Percentiles rank a stretch among this genome's conserved stretches.
phyloP scores from a whole-genome alignment of 1,140 invertebrate species.

The Telenomus remus region DNA sequence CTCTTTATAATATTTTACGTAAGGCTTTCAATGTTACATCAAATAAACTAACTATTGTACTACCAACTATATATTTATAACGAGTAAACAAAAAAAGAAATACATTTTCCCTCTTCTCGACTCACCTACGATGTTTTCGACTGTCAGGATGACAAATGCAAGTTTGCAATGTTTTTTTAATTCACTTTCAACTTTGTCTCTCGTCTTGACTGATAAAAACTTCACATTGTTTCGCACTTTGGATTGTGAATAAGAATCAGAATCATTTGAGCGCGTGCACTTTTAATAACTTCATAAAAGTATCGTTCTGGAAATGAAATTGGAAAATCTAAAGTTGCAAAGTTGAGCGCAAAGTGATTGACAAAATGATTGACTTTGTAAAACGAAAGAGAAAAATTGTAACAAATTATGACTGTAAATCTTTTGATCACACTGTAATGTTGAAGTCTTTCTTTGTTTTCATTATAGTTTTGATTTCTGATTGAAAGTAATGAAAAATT shows the following conservation, averaged over 20 bases:
- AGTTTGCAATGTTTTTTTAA: too few relatives aligned
- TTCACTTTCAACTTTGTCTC: too few relatives aligned
- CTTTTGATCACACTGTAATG: background rate
- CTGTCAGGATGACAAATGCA: conserved; percentile 1
- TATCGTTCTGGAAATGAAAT: too few relatives aligned
- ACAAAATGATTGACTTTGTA: too few relatives aligned
- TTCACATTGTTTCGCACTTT: too few relatives aligned
- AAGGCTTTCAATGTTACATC: conserved; percentile 74
- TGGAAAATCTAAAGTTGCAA: too few relatives aligned
- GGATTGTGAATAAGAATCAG: too few relatives aligned
- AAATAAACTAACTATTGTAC: conserved; percentile 72
- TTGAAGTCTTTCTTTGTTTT: background rate
- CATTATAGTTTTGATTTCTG: background rate
- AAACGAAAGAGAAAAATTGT: too few relatives aligned
- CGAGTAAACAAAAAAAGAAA: conserved; percentile 48
- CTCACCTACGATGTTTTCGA: conserved; percentile 39
- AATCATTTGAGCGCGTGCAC: background rate
- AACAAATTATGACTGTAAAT: background rate
- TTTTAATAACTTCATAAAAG: too few relatives aligned
- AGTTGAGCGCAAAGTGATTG: too few relatives aligned
- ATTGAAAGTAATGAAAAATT: background rate
- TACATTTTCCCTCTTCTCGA: conserved; percentile 54
- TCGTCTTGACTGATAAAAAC: too few relatives aligned
- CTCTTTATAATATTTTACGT: conserved; percentile 71
- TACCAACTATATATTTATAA: conserved; percentile 74